Evolutionary conservation across 2,797 vertebrate species (phyloP).

Genomic region (Kryptopterus vitreolus): DNA sequence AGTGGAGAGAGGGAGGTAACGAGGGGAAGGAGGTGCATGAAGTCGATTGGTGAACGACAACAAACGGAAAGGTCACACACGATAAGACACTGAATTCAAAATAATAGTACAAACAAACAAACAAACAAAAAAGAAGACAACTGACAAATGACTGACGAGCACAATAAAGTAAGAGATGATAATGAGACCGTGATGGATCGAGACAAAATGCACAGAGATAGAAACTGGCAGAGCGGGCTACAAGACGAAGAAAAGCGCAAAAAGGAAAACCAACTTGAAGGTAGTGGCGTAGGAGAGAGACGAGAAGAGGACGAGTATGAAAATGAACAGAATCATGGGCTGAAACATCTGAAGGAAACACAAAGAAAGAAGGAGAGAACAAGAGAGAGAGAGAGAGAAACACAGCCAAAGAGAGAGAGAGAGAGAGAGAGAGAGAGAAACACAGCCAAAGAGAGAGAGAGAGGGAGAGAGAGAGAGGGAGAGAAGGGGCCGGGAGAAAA

Average conservation of each 20-base stretch:
- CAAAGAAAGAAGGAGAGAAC: slow-evolving; percentile 59
- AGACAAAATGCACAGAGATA: slow-evolving; percentile 63
- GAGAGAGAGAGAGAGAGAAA: slow-evolving; percentile 65
- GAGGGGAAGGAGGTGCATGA: slow-evolving; percentile 71
- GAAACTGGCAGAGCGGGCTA: slow-evolving; percentile 69
- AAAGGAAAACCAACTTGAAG: slow-evolving; percentile 91
- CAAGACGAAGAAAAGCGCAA: slow-evolving; percentile 89
- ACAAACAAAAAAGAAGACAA: slow-evolving; percentile 67
- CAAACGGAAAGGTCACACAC: slow-evolving; percentile 64
- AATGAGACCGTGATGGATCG: slow-evolving; percentile 55
- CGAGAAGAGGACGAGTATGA: slow-evolving; percentile 87
- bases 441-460: slow-evolving; percentile 57
- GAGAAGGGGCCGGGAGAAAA: slow-evolving; percentile 56
- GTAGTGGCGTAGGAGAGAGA: slow-evolving; percentile 87
- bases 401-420: slow-evolving; percentile 73
- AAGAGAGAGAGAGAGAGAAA: slow-evolving; percentile 80
- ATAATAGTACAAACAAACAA: slow-evolving; percentile 39
- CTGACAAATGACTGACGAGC: slow-evolving; percentile 50
- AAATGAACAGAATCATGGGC: slow-evolving; percentile 88
- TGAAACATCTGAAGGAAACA: slow-evolving; percentile 90
- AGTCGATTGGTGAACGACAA: slow-evolving; percentile 69
- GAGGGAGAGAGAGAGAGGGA: slow-evolving; percentile 72
- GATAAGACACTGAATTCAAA: slow-evolving; percentile 54
- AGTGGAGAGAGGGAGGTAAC: slow-evolving; percentile 69
- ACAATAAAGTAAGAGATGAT: slow-evolving; percentile 74